Evolutionary conservation across 2,888 invertebrate genomes (phyloP), one percentile per base, ranked within the genome.

Genomic region (Ptychoptera contaminata): DNA sequence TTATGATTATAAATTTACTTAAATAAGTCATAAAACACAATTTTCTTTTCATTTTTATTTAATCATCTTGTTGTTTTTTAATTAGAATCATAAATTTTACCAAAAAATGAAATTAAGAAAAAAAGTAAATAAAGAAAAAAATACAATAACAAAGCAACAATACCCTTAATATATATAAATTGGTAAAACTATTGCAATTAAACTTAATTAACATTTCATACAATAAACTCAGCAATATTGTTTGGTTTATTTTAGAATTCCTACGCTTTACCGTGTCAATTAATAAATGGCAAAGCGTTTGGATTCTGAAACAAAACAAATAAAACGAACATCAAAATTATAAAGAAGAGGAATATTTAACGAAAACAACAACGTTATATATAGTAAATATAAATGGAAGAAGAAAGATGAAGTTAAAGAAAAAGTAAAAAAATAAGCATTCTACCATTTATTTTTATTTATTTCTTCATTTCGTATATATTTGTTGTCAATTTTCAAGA

Each of bases 191-290:
- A 16, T 11, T 14, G 7, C 38, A 14, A 6, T 7, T 16, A 15
- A n/a, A 16, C 14, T 11, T 38, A 11, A 38, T 23, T 29, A n/a
- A 11, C 7, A 14, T 16, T 23, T 16, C 9, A 5, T 6, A n/a
- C 16, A 40, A n/a, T 12, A 8, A 32, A 11, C 12, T 6, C 7
- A 41, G n/a, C 15, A 39, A 32, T 9, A 35, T 40, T 51, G 52
- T 55, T 55, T 62, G 67, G 72, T 79, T 75, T 68, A 81, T 70
- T 84, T 87, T 87, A 87, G 86, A 87, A 87, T 87, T 86, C 86
- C 85, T 86, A 86, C 86, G 86, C 86, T 86, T 87, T 86, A 86
- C 86, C 84, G 80, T 79, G 66, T 67, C 61, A 67, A 65, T 58
- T 55, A 53, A 65, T 55, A 59, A 65, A 72, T 74, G 85, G 86